Conservation (phyloP, 2,888 invertebrate species). For the Bombyx huttoni region DNA sequence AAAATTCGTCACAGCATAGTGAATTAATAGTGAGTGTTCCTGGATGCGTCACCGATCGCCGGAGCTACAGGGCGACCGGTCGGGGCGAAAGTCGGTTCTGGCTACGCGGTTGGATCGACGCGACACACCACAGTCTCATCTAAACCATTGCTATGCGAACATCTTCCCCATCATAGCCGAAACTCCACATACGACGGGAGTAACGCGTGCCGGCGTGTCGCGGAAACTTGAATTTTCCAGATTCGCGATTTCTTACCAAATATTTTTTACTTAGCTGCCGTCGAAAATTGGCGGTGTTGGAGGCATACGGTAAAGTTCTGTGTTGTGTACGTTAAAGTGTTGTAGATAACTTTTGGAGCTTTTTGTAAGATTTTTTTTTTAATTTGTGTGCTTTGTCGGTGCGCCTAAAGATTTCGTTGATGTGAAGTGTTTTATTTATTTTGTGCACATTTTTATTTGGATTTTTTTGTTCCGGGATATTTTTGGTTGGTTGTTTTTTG, state of each 20-base stretch:
- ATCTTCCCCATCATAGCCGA: constrained; percentile 69
- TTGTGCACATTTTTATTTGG: constrained; percentile 66
- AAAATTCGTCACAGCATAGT: constrained; percentile 35
- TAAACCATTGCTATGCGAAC: constrained; percentile 70
- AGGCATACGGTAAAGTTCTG: constrained; percentile 66
- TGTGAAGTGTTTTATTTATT: constrained; percentile 64
- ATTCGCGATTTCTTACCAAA: constrained; percentile 34
- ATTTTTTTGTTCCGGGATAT: constrained; percentile 64
- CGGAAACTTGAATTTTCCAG: constrained; percentile 35
- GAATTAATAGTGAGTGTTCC: constrained; percentile 49
- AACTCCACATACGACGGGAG: constrained; percentile 49
- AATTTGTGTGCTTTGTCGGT: constrained; percentile 47
- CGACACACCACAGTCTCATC: constrained; percentile 68
- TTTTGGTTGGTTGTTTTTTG: constrained; percentile 60
- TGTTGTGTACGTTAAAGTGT: constrained; percentile 56
- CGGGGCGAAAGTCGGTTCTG: constrained; percentile 67
- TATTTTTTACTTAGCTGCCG: constrained; percentile 24
- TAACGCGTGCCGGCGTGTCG: constrained; percentile 47
- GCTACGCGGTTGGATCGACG: constrained; percentile 57
- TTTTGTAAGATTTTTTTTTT: constrained; percentile 40
- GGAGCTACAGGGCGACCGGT: constrained; percentile 68
- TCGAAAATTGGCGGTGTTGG: constrained; percentile 50
- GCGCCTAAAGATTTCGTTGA: constrained; percentile 50
- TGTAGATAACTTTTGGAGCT: constrained; percentile 53
- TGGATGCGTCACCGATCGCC: constrained; percentile 62